Evolutionary conservation across 35 echinoderm and acorn worm genomes (phyloP).

Genomic region (Ptychodera flava): DNA sequence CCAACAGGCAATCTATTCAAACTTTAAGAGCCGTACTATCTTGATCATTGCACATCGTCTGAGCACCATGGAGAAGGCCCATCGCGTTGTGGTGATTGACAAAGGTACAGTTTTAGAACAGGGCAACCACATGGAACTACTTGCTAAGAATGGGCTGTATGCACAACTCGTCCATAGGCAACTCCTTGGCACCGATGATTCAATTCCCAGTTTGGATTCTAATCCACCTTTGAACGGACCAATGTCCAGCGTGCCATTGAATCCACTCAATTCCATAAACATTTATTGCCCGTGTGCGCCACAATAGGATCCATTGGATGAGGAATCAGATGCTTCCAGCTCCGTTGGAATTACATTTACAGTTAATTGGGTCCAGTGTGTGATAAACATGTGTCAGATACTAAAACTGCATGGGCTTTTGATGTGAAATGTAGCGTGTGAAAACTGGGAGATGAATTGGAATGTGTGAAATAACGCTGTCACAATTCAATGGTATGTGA

Average conservation of each 20-base stretch:
- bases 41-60: slow-evolving; percentile 83
- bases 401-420: no score
- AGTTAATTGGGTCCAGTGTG: background rate
- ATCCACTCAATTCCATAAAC: background rate
- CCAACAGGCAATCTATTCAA: slow-evolving; percentile 55
- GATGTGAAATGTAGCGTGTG: no score
- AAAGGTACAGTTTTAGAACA: slow-evolving; percentile 57
- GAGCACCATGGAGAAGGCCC: slow-evolving; percentile 77
- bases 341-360: background rate
- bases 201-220: background rate
- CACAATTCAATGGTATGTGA: no score
- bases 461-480: no score
- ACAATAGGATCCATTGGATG: background rate
- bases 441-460: no score
- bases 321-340: background rate
- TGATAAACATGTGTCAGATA: no score
- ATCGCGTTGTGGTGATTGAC: slow-evolving; percentile 72
- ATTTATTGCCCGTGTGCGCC: background rate
- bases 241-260: background rate
- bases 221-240: background rate
- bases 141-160: slow-evolving; percentile 42
- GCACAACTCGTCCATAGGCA: slow-evolving; percentile 60
- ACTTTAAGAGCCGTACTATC: slow-evolving; percentile 46
- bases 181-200: slow-evolving; percentile 3
- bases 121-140: slow-evolving; percentile 60